Base-by-base conservation (phyloP, 2,797 vertebrate species). In the Xerus rutilus region DNA sequence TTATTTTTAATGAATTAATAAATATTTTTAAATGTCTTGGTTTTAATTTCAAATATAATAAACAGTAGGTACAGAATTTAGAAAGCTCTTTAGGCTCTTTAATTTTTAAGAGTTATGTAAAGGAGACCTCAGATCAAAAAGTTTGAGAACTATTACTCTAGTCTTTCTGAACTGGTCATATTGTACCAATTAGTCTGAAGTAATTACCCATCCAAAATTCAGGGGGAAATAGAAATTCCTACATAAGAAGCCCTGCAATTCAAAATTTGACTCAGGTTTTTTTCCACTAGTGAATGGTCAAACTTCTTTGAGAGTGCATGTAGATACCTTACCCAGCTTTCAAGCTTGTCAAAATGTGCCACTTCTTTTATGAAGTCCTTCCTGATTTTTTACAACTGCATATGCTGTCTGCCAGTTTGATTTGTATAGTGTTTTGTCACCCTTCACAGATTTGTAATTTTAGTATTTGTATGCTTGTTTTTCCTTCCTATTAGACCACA, bases 1-100 rank as follows among this genome's bases (percentile, higher is more conserved):
- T 30, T 79, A 64, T n/a, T 52, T 84, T 32, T 23, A 69, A 81
- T 64, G 23, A 28, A 30, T 86, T 28, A 82, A 54, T 70, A 86
- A 67, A 14, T 54, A 70, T 69, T 74, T 86, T 1, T 23, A 79
- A n/a, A 62, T 67, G 57, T 79, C 12, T 84, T 54, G 23, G 4
- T 87, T 91, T 81, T 65, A 91, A 88, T 87, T 69, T 93, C 20
- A 84, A 91, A 88, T 52, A 83, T 43, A 12, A 10, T 54, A 91
- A 74, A 12, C 35, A 47, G 62, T 67, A 86, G 54, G 86, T n/a
- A 86, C 1, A 89, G 21, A 45, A 54, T 54, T 90, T 87, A 64
- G 21, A 91, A 67, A 77, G 25, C 17, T 94, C 28, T 74, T 67
- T 69, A 67, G 52, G 47, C 13, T 32, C 15, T 9, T 91, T 76